phyloP scores from a whole-genome alignment of 2,888 invertebrate genomes.

The Campoplex capitator region DNA sequence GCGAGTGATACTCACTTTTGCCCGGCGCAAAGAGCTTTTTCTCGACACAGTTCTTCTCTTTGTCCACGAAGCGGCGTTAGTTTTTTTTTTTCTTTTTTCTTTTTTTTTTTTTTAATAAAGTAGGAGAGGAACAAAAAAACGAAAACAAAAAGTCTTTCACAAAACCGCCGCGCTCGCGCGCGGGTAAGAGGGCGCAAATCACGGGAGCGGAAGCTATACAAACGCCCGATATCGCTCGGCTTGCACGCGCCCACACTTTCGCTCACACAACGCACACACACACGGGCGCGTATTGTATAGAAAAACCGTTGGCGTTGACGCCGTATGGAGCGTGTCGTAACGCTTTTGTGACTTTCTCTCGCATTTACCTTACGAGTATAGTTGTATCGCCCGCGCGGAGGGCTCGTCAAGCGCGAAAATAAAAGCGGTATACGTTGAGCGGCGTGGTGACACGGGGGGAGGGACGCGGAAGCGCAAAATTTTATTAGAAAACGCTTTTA shows the following conservation, averaged over 20 bases:
- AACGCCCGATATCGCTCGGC: conserved; percentile 54
- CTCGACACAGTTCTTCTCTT: conserved; percentile 45
- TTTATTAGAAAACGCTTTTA: conserved; percentile 68
- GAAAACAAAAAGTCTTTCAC: conserved; percentile 39
- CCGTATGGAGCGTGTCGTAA: conserved; percentile 51
- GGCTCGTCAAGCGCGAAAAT: conserved; percentile 46
- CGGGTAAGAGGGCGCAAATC: conserved; percentile 21
- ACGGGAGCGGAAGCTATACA: conserved; percentile 47
- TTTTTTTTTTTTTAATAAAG: conserved; percentile 33
- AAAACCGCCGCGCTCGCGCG: conserved; percentile 13
- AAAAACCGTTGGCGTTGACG: conserved; percentile 35
- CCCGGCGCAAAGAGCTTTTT: conserved; percentile 48
- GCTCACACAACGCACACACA: not conserved
- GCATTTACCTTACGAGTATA: not conserved
- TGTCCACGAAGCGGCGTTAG: conserved; percentile 7
- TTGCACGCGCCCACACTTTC: conserved; percentile 17
- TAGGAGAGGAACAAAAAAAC: not conserved
- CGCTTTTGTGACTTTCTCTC: conserved; percentile 54
- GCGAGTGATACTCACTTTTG: conserved; percentile 36
- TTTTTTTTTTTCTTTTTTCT: conserved; percentile 31
- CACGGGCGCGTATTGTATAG: conserved; percentile 42
- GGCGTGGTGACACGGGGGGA: conserved; percentile 7
- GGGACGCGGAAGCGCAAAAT: conserved; percentile 50
- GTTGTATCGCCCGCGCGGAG: conserved; percentile 3
- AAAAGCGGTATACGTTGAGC: conserved; percentile 4